These are phyloP conservation scores for Apis cerana DNA, from an alignment of 1,140 invertebrate species.

Conservation along the genomic window DNA sequence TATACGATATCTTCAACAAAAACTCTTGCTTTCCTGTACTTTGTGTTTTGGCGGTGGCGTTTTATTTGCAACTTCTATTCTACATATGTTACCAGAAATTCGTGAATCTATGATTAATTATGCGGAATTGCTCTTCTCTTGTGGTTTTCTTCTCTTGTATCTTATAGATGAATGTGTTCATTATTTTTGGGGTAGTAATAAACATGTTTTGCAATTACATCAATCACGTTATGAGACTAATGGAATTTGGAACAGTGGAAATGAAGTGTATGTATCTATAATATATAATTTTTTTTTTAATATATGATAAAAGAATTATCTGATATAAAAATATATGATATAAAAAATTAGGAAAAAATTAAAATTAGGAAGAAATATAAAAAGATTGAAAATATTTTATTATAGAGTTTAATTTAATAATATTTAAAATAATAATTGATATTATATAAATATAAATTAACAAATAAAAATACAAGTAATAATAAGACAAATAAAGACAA, in stretches of 20 bases:
- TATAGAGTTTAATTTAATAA: not conserved
- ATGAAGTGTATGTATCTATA: not conserved
- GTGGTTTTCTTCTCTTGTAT: constrained; percentile 91
- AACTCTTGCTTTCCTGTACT: constrained; percentile 84
- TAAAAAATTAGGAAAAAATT: not conserved
- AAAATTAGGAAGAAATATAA: not conserved
- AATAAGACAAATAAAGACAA: no score
- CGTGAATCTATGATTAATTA: constrained; percentile 81
- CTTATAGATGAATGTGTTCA: constrained; percentile 89
- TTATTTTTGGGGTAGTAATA: constrained; percentile 81
- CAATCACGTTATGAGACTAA: no score
- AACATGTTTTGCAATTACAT: not conserved
- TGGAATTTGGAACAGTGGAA: not conserved
- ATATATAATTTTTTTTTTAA: not conserved
- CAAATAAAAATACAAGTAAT: no score
- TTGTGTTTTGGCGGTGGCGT: constrained; percentile 93
- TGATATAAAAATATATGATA: no score
- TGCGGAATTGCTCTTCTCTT: constrained; percentile 87
- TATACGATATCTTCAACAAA: constrained; percentile 79
- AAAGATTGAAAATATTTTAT: not conserved
- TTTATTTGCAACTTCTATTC: constrained; percentile 89
- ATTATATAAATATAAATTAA: no score
- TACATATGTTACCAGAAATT: constrained; percentile 93
- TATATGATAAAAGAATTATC: not conserved
- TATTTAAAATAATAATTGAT: no score